These are phyloP conservation scores for Drosophila phalerata DNA, from an alignment of 2,888 invertebrate genomes.

Conservation along the genomic window DNA sequence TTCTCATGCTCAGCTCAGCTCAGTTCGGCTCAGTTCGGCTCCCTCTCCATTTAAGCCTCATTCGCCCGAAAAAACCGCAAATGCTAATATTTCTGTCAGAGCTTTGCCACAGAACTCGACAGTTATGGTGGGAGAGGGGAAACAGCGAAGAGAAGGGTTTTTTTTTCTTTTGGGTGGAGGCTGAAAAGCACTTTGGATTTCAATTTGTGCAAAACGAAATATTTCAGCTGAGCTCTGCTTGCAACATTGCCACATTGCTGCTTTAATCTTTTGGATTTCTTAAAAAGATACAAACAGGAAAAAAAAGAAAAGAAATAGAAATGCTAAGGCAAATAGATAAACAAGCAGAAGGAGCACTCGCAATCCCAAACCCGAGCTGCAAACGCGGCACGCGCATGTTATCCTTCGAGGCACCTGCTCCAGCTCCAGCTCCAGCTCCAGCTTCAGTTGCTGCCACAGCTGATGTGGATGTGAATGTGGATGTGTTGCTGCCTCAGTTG, in stretches of 20 bases:
- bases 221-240: constrained; percentile 80
- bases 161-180: constrained; percentile 35
- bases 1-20: constrained; percentile 38
- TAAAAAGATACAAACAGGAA: constrained; percentile 34
- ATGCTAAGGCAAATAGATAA: constrained; percentile 75
- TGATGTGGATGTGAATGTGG: constrained; percentile 1
- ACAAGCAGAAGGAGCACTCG: constrained; percentile 65
- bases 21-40: constrained; percentile 1
- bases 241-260: constrained; percentile 44
- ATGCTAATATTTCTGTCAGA: constrained; percentile 82
- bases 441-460: constrained; percentile 46
- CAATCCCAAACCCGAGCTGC: constrained; percentile 40
- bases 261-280: constrained; percentile 81
- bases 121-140: neutral
- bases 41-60: constrained; percentile 7
- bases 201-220: constrained; percentile 81
- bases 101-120: constrained; percentile 32
- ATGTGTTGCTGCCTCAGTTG: constrained; percentile 23
- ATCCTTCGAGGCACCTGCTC: constrained; percentile 78
- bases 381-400: constrained; percentile 72
- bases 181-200: constrained; percentile 82
- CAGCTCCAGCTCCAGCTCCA: neutral
- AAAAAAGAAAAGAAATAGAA: constrained; percentile 14
- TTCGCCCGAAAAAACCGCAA: constrained; percentile 62
- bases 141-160: constrained; percentile 28